Conservation (phyloP, 2,113 vertebrate species). For the Ranitomeya imitator region DNA sequence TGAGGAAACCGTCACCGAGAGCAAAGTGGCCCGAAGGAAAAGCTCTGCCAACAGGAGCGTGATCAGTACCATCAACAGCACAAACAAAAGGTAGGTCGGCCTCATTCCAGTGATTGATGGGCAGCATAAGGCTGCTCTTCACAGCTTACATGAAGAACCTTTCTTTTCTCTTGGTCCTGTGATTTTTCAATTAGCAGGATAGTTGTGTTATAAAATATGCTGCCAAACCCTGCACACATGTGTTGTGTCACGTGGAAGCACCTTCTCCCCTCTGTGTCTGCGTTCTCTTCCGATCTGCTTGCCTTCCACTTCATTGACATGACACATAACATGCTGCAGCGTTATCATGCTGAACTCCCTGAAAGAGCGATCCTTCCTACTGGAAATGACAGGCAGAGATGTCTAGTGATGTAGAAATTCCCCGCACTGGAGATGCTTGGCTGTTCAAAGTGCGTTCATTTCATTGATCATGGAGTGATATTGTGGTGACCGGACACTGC, state of each 20-base stretch:
- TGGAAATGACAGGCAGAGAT: constrained; percentile 65
- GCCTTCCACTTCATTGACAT: constrained; percentile 56
- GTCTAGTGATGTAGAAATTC: constrained; percentile 20
- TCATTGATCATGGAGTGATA: constrained; percentile 9
- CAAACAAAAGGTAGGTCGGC: constrained; percentile 86
- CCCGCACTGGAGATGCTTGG: not conserved
- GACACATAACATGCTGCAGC: constrained; percentile 57
- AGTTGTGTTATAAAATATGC: not conserved
- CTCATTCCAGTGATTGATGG: constrained; percentile 52
- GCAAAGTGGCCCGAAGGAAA: constrained; percentile 74
- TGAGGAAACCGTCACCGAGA: constrained; percentile 62
- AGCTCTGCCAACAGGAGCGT: constrained; percentile 65
- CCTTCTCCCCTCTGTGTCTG: constrained; percentile 52
- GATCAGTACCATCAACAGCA: constrained; percentile 72
- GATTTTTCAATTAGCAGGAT: not conserved
- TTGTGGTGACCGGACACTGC: not conserved
- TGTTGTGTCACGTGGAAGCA: constrained; percentile 17
- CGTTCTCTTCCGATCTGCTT: constrained; percentile 55
- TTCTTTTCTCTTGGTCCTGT: not conserved
- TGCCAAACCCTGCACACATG: constrained; percentile 8
- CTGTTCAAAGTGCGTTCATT: constrained; percentile 18
- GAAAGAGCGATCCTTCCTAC: constrained; percentile 62
- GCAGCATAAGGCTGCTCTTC: too few species aligned
- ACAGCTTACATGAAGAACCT: not conserved
- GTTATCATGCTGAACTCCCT: constrained; percentile 62